Evolutionary conservation across 2,888 invertebrate species (phyloP).

Genomic region (Cylloceria caligata): DNA sequence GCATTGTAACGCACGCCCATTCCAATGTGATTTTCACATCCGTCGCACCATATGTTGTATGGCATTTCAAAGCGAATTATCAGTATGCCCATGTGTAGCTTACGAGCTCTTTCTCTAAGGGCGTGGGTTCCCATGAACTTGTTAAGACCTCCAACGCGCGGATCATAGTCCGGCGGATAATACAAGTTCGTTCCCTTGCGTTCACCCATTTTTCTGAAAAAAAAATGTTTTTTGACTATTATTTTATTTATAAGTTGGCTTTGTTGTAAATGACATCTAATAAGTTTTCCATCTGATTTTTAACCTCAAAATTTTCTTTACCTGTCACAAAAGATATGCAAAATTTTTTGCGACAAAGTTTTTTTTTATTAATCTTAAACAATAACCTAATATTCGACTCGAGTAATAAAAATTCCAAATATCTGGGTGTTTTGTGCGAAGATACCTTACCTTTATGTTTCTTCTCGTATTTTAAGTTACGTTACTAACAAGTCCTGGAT

Average conservation of each 20-base stretch:
- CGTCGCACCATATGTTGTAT: slow-evolving; percentile 99
- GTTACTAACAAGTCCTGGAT: background rate
- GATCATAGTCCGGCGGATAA: slow-evolving; percentile 99
- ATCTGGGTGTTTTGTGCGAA: background rate
- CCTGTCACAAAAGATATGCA: too few species aligned
- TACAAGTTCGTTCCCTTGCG: slow-evolving; percentile 99
- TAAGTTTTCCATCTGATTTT: too few species aligned
- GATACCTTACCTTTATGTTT: too few species aligned
- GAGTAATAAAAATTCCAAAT: background rate
- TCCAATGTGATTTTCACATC: slow-evolving; percentile 98
- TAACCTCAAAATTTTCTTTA: background rate
- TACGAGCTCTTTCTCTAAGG: slow-evolving; percentile 97
- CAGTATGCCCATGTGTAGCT: slow-evolving; percentile 97
- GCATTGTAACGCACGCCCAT: slow-evolving; percentile 99
- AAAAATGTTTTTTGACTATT: too few species aligned
- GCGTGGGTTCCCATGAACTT: slow-evolving; percentile 98
- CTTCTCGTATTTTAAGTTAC: too few species aligned
- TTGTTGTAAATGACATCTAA: too few species aligned
- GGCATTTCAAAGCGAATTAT: slow-evolving; percentile 99
- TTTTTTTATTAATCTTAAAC: background rate
- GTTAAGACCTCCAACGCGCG: slow-evolving; percentile 96
- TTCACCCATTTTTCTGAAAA: slow-evolving; percentile 93
- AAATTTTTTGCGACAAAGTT: too few species aligned
- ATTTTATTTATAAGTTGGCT: too few species aligned
- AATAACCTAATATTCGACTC: background rate